phyloP scores from a whole-genome alignment of 2,888 invertebrate genomes.

The Euproctis similis region DNA sequence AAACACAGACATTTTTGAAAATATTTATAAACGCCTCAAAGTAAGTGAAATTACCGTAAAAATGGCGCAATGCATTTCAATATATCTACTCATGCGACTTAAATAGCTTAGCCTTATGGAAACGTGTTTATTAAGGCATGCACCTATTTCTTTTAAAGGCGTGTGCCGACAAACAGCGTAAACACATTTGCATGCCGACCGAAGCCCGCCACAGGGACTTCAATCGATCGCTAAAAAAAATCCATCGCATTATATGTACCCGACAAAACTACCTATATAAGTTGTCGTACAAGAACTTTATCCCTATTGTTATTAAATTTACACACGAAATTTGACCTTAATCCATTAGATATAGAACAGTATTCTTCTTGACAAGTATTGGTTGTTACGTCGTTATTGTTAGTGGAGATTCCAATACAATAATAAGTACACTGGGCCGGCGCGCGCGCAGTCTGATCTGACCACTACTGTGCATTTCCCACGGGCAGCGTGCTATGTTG shows the following conservation, averaged over 20 bases:
- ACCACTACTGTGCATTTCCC: slow-evolving; percentile 78
- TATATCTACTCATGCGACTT: too few species aligned
- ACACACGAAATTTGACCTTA: slow-evolving; percentile 28
- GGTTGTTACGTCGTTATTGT: slow-evolving; percentile 48
- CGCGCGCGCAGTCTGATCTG: slow-evolving; percentile 74
- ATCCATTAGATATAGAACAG: slow-evolving; percentile 20
- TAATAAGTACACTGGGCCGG: slow-evolving; percentile 75
- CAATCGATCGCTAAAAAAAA: slow-evolving; percentile 73
- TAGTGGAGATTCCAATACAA: slow-evolving; percentile 62
- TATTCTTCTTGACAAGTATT: slow-evolving; percentile 15
- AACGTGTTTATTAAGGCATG: slow-evolving; percentile 48
- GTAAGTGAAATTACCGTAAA: slow-evolving; percentile 24
- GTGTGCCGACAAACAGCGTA: slow-evolving; percentile 61
- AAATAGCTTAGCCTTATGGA: slow-evolving; percentile 30
- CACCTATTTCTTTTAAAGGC: slow-evolving; percentile 53
- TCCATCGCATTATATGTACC: slow-evolving; percentile 63
- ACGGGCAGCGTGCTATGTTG: slow-evolving; percentile 59
- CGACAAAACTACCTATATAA: slow-evolving; percentile 56
- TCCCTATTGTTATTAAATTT: slow-evolving; percentile 18
- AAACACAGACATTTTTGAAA: too few species aligned
- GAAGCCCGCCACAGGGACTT: slow-evolving; percentile 64
- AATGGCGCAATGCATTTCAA: slow-evolving; percentile 23
- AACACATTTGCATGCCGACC: slow-evolving; percentile 69
- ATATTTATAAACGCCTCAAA: too few species aligned
- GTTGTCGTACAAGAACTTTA: slow-evolving; percentile 22